phyloP scores from a whole-genome alignment of 2,797 vertebrate genomes.

The Girardinus metallicus region DNA sequence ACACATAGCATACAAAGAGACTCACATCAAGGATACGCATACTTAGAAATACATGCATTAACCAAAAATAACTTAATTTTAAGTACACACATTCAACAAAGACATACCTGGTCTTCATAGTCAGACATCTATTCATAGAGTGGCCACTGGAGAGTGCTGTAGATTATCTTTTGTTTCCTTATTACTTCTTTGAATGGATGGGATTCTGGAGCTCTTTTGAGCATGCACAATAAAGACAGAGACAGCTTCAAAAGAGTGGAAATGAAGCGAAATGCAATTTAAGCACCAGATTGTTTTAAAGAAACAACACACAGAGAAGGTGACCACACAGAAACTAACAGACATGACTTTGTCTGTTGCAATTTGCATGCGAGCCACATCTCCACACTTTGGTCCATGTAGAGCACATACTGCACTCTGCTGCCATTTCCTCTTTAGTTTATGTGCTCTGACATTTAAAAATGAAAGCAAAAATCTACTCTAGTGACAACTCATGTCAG shows the following conservation, averaged over 20 bases:
- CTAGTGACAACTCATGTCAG: not conserved
- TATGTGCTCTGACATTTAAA: not conserved
- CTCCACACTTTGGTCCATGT: not conserved
- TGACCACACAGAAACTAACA: not conserved
- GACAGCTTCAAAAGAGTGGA: not conserved
- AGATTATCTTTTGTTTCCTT: slow-evolving; percentile 23
- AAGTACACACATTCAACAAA: not conserved
- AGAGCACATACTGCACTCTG: not conserved
- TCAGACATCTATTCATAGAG: not conserved
- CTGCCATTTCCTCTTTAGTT: not conserved
- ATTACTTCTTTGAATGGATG: not conserved
- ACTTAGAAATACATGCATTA: not conserved
- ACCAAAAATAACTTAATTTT: not conserved
- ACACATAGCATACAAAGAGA: not conserved
- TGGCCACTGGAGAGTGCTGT: slow-evolving; percentile 62
- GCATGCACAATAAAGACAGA: not conserved
- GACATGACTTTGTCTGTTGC: not conserved
- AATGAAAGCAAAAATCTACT: not conserved
- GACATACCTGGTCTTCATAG: not conserved
- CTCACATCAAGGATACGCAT: not conserved
- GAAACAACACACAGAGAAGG: not conserved
- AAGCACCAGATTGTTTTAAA: not conserved
- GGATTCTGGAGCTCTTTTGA: not conserved
- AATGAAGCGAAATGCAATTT: not conserved
- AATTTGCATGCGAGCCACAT: not conserved